Conservation (phyloP, 1,140 invertebrate genomes). For the Zophobas morio region DNA sequence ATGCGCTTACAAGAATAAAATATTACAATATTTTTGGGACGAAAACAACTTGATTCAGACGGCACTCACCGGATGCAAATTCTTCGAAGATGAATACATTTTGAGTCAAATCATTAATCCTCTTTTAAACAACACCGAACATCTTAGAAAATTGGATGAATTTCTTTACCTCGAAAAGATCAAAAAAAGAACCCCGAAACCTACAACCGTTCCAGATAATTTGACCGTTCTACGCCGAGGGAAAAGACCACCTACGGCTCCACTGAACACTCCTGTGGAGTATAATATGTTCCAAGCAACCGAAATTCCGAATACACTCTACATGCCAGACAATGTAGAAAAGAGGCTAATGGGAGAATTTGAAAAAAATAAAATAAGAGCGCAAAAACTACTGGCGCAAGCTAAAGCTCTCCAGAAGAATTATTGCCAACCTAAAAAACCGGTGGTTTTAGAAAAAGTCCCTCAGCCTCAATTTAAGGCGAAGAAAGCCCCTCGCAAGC, state of each 20-base stretch:
- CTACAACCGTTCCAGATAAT: slow-evolving; percentile 66
- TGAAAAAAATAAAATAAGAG: slow-evolving; percentile 68
- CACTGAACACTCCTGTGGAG: slow-evolving; percentile 59
- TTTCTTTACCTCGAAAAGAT: slow-evolving; percentile 43
- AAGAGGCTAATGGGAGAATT: slow-evolving; percentile 65
- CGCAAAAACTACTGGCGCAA: slow-evolving; percentile 66
- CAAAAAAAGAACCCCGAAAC: slow-evolving; percentile 64
- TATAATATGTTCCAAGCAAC: slow-evolving; percentile 67
- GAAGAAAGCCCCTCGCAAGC: slow-evolving; percentile 54
- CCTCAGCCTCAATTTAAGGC: slow-evolving; percentile 44
- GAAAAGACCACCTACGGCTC: slow-evolving; percentile 22
- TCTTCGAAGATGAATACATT: slow-evolving; percentile 68
- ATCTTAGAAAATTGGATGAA: slow-evolving; percentile 64
- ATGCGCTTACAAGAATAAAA: slow-evolving; percentile 59
- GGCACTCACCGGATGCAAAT: slow-evolving; percentile 57
- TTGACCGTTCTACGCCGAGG: slow-evolving; percentile 20
- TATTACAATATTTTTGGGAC: slow-evolving; percentile 65
- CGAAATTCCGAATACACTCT: slow-evolving; percentile 52
- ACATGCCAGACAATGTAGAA: slow-evolving; percentile 60
- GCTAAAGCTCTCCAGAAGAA: slow-evolving; percentile 59
- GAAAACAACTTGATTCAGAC: slow-evolving; percentile 56
- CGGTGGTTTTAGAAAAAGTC: slow-evolving; percentile 59
- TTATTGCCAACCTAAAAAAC: slow-evolving; percentile 60
- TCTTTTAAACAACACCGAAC: slow-evolving; percentile 67
- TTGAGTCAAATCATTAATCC: slow-evolving; percentile 68